Conservation (phyloP, 1,140 invertebrate genomes). For the Meloidogyne chitwoodi region DNA sequence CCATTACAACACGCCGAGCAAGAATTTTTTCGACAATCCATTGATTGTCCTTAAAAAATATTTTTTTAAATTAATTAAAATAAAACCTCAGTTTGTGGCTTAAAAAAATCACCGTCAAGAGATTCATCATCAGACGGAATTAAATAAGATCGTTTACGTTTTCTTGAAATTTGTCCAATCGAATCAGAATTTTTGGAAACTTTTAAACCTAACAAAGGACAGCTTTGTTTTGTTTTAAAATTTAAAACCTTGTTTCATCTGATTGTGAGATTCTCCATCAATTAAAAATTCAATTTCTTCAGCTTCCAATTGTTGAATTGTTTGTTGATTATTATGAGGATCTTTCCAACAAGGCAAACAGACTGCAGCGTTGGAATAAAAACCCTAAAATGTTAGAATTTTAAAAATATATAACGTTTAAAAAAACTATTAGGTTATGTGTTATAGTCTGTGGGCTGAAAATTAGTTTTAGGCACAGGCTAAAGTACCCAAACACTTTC, state of each 20-base stretch:
- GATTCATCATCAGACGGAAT: not conserved
- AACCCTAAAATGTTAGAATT: not conserved
- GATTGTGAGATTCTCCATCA: slow-evolving; percentile 3
- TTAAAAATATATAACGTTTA: not conserved
- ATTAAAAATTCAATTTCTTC: not conserved
- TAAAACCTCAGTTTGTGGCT: not conserved
- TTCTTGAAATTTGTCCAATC: not conserved
- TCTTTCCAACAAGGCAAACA: not conserved
- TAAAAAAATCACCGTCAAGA: not conserved
- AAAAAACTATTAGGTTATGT: no score
- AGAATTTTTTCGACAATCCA: slow-evolving; percentile 19
- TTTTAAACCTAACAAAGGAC: no score
- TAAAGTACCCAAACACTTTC: no score
- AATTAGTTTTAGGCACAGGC: no score
- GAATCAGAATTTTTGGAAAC: not conserved
- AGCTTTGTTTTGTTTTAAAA: no score
- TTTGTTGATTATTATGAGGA: not conserved
- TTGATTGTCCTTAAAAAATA: slow-evolving; percentile 9
- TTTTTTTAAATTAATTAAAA: slow-evolving; percentile 9
- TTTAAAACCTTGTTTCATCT: no score
- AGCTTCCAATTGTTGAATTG: slow-evolving; percentile 3
- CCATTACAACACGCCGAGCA: not conserved
- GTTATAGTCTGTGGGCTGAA: no score
- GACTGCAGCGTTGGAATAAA: not conserved
- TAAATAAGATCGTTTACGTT: not conserved